Conservation (phyloP, 35 echinoderm and acorn worm species). For the Patiria miniata region DNA sequence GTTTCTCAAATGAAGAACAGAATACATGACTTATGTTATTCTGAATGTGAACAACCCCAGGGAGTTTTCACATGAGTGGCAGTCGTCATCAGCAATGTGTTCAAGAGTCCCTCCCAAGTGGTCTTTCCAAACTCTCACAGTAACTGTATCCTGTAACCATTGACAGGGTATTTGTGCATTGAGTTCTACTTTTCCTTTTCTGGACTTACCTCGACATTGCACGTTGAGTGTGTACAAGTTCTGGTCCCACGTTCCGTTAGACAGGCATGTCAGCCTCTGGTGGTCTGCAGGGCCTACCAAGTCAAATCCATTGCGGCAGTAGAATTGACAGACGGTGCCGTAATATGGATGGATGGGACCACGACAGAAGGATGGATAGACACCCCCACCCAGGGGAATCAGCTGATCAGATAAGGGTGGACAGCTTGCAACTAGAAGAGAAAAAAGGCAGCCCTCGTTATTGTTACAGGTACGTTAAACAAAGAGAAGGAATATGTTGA, state of each 20-base stretch:
- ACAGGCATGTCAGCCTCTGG: constrained; percentile 47
- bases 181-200: background rate
- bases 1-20: no score
- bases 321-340: constrained; percentile 63
- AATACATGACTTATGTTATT: no score
- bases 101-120: no score
- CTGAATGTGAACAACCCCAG: no score
- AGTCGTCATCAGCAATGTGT: no score
- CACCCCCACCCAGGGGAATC: background rate
- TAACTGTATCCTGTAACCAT: no score
- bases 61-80: no score
- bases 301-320: constrained; percentile 66
- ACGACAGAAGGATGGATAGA: constrained; percentile 1
- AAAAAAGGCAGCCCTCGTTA: background rate
- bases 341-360: constrained; percentile 29
- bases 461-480: background rate
- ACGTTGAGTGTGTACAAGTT: constrained; percentile 25
- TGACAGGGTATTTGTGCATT: no score
- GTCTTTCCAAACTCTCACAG: no score
- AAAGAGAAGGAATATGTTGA: no score
- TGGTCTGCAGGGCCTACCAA: constrained; percentile 29
- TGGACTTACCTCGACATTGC: constrained; percentile 55
- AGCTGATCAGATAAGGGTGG: background rate
- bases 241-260: constrained; percentile 67
- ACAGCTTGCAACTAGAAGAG: background rate